phyloP scores from a whole-genome alignment of 1,140 invertebrate genomes.

The Agrilus planipennis region DNA sequence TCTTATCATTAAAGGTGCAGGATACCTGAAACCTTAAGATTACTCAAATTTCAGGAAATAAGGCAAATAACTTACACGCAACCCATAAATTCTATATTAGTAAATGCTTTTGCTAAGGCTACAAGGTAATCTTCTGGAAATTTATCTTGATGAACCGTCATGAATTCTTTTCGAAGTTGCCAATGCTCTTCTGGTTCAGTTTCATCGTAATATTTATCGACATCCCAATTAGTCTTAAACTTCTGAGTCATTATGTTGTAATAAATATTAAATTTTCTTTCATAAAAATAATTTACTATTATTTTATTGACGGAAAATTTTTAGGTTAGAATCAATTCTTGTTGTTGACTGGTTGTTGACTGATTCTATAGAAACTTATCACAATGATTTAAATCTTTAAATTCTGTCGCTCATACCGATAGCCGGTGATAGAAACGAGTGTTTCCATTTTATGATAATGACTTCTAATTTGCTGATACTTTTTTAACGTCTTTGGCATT shows the following conservation, averaged over 20 bases:
- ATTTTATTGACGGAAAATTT: too few relatives aligned
- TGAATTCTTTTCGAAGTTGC: constrained; percentile 61
- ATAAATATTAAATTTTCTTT: too few relatives aligned
- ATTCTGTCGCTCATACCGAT: too few relatives aligned
- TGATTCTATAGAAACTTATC: too few relatives aligned
- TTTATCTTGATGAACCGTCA: constrained; percentile 55
- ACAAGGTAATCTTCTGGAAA: constrained; percentile 61
- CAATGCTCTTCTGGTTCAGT: constrained; percentile 74
- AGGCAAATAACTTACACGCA: constrained; percentile 48
- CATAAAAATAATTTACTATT: too few relatives aligned
- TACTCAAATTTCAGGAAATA: constrained; percentile 1
- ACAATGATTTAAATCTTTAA: too few relatives aligned
- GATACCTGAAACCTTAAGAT: constrained; percentile 35
- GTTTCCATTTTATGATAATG: too few relatives aligned
- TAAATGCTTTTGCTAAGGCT: constrained; percentile 68
- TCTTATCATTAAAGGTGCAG: constrained; percentile 61
- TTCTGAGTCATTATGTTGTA: constrained; percentile 26
- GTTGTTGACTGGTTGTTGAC: too few relatives aligned
- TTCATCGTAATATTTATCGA: constrained; percentile 51
- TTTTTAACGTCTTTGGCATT: too few relatives aligned
- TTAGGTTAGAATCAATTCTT: too few relatives aligned
- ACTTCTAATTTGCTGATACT: too few relatives aligned
- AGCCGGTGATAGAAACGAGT: too few relatives aligned
- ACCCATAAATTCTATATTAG: constrained; percentile 71
- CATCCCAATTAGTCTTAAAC: constrained; percentile 39